A percentile compares a stretch with the other conserved stretches of the same genome.
phyloP scores from a whole-genome alignment of 2,888 invertebrate genomes.

The Dioctria rufipes region DNA sequence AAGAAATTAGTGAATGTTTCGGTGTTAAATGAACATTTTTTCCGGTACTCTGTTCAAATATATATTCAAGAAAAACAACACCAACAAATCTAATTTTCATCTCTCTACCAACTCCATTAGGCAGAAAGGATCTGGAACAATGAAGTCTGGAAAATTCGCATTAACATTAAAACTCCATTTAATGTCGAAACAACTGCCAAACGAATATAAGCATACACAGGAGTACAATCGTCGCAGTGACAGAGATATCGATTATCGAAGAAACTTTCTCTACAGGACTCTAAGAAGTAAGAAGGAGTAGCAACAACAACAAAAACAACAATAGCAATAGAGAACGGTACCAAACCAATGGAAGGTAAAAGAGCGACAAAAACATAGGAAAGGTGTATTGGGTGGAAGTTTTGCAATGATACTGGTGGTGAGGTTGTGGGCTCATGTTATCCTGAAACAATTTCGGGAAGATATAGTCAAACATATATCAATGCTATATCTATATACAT shows the following conservation, averaged over 20 bases:
- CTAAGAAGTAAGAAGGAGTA: background rate
- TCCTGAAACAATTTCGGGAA: background rate
- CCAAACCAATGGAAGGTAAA: background rate
- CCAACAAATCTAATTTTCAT: background rate
- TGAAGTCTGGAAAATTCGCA: conserved; percentile 32
- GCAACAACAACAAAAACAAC: background rate
- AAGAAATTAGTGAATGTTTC: conserved; percentile 9
- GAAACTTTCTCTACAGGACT: conserved; percentile 31
- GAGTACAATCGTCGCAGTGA: conserved; percentile 2
- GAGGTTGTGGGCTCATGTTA: background rate
- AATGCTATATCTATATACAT: background rate
- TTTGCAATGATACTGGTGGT: background rate
- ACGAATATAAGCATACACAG: background rate
- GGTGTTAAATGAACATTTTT: background rate
- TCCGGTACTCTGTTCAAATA: background rate
- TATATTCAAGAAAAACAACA: background rate
- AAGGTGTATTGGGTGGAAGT: background rate
- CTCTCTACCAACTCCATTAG: background rate
- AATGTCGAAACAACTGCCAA: conserved; percentile 9
- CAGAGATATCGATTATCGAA: conserved; percentile 45
- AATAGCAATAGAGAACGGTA: background rate
- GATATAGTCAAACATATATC: conserved; percentile 33
- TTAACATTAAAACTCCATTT: conserved; percentile 48
- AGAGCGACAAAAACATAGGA: background rate
- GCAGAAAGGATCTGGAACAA: background rate